Evolutionary conservation across 1,140 invertebrate species (phyloP), one percentile per base, ranked within the genome.

Genomic region (Sinonovacula constricta): DNA sequence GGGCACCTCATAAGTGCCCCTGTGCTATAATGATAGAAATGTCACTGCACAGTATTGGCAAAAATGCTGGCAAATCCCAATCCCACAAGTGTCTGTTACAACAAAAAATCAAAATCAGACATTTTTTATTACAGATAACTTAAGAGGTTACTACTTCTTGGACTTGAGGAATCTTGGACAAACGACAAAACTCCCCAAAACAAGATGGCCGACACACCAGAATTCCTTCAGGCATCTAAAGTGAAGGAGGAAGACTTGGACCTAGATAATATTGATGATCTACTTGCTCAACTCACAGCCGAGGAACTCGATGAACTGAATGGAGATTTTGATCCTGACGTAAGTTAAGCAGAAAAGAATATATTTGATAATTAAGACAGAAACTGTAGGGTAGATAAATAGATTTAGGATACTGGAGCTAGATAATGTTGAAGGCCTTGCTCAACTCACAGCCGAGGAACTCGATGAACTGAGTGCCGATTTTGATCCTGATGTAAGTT

Each of bases 291-390:
- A 88, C 93, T 99, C 57, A 96, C 97, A 70, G 94, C 95, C 18
- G 98, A 99, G 90, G 98, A 99, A 93, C 94, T 99, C 62, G 97
- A 97, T 85, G 96, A 99, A 91, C 93, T 99, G 77, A 97, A 97
- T 84, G 97, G 97, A 92, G 98, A 99, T 94, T 97, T 99, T 78
- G 98, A 99, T 93, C 98, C 98, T 83, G 98, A 99, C 94, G 98
- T 99, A 93, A 97, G 96, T 86, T 34, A 2, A 18, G n/a, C n/a
- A n/a, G n/a, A n/a, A n/a, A 2, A 57, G 10, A 49, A 49, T 12
- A 54, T 26, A 14, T 33, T 14, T 63, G 30, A 63, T 63, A 31
- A 10, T 63, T 12, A 14, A 15, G 14, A 57, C 10, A 57, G 10
- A 15, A 14, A 14, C 14, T 57, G 54, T 57, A 57, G 10, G 26